Evolutionary conservation across 2,797 vertebrate species (phyloP).

Genomic region (Gymnopithys bicolor): DNA sequence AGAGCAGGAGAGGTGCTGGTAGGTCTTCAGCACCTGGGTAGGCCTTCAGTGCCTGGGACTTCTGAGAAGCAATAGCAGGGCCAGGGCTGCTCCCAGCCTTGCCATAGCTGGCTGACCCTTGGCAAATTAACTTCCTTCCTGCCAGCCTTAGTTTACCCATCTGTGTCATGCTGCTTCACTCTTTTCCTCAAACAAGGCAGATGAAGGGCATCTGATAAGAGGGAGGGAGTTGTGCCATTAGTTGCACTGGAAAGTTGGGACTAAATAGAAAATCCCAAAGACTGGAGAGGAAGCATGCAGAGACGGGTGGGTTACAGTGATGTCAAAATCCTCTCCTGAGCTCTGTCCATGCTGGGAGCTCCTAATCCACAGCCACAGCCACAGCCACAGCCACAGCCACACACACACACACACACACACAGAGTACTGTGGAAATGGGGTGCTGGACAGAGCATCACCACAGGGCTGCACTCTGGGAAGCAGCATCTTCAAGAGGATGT

Average conservation of each 20-base stretch:
- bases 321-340: not conserved
- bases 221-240: not conserved
- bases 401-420: not conserved
- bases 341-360: not conserved
- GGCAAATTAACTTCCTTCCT: not conserved
- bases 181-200: not conserved
- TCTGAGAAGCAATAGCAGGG: fast-evolving
- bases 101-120: not conserved
- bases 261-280: not conserved
- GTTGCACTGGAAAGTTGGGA: not conserved
- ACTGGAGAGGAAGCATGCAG: fast-evolving
- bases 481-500: not conserved
- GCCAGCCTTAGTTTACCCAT: not conserved
- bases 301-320: fast-evolving
- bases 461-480: not conserved
- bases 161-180: not conserved
- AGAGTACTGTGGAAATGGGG: not conserved
- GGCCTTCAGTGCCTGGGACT: not conserved
- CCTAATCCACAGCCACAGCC: not conserved
- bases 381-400: too few relatives aligned
- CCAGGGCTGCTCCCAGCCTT: not conserved
- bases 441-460: not conserved
- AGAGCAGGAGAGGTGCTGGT: not conserved
- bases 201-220: not conserved
- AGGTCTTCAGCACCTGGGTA: not conserved